Conservation (phyloP, 2,113 vertebrate species). For the Ornithorhynchus anatinus region DNA sequence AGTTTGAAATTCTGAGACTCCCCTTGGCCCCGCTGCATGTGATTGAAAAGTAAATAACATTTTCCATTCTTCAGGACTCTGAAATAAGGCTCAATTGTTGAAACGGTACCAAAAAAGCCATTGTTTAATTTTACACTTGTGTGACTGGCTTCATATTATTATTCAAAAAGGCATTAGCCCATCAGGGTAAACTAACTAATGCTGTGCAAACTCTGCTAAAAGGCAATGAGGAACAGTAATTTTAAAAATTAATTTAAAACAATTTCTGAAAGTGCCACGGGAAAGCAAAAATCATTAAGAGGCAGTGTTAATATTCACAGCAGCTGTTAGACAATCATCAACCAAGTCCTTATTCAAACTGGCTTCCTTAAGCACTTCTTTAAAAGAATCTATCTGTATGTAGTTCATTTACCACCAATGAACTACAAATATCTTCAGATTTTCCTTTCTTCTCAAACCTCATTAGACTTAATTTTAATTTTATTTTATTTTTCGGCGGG, state of each 20-base stretch:
- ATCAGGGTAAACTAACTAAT: slow-evolving; percentile 25
- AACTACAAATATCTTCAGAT: neutral
- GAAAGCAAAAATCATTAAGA: slow-evolving; percentile 55
- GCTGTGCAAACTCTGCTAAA: slow-evolving; percentile 39
- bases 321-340: slow-evolving; percentile 21
- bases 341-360: neutral
- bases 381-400: neutral
- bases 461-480: rapidly evolving
- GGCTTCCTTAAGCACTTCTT: neutral
- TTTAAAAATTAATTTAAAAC: slow-evolving; percentile 65
- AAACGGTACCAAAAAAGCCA: neutral
- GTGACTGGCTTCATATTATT: slow-evolving; percentile 19
- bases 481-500: too few relatives aligned
- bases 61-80: neutral
- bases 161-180: slow-evolving; percentile 33
- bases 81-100: neutral
- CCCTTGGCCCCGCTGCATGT: neutral
- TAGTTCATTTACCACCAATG: neutral
- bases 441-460: neutral
- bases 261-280: slow-evolving; percentile 37
- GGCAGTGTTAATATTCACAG: slow-evolving; percentile 40
- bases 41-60: slow-evolving; percentile 8
- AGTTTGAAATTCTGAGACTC: neutral
- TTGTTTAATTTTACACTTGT: slow-evolving; percentile 32
- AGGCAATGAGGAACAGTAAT: slow-evolving; percentile 49